phyloP scores from a whole-genome alignment of 2,113 vertebrate genomes.

The Melanerpes aurifrons region DNA sequence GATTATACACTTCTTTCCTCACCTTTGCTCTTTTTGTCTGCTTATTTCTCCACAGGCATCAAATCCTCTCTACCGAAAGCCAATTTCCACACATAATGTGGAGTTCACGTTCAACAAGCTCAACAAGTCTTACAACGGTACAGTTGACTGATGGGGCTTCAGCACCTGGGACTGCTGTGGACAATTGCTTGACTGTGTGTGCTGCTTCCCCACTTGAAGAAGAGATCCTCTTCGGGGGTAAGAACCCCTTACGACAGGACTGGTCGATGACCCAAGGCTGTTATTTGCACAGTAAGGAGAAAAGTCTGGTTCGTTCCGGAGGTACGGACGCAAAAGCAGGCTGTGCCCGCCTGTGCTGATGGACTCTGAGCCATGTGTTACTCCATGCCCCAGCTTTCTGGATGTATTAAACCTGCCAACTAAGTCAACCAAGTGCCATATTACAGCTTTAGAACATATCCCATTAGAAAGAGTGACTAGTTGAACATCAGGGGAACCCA shows the following conservation, averaged over 20 bases:
- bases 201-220: constrained; percentile 54
- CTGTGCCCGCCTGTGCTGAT: background rate
- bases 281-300: constrained; percentile 51
- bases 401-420: constrained; percentile 55
- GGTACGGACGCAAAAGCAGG: background rate
- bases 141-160: constrained; percentile 83
- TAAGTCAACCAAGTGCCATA: constrained; percentile 57
- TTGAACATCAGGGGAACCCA: constrained; percentile 32
- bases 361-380: background rate
- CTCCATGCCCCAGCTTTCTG: constrained; percentile 25
- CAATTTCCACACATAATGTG: constrained; percentile 85
- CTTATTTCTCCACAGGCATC: constrained; percentile 82
- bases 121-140: constrained; percentile 90
- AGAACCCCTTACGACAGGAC: constrained; percentile 31
- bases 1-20: background rate
- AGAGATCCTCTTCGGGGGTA: constrained; percentile 25
- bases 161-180: background rate
- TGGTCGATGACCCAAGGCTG: constrained; percentile 29
- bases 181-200: constrained; percentile 42
- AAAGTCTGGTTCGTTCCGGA: constrained; percentile 33
- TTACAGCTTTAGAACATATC: constrained; percentile 69
- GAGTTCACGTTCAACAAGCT: constrained; percentile 90
- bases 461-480: constrained; percentile 11
- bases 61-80: constrained; percentile 94
- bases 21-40: background rate